These are phyloP conservation scores for Lumbricus terrestris DNA, from an alignment of 2,888 invertebrate species.

Conservation along the genomic window DNA sequence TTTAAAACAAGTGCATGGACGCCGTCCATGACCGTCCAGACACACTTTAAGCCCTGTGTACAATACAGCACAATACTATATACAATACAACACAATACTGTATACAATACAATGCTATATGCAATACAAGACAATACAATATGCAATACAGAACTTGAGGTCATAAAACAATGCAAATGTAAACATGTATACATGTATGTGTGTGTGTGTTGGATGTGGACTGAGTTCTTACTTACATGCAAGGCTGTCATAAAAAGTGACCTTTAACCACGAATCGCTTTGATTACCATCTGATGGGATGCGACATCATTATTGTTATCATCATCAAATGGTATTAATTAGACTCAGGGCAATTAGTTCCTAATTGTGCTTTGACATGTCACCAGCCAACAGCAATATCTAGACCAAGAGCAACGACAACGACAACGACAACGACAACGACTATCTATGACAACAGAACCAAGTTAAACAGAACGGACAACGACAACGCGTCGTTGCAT, in stretches of 20 bases:
- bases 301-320: not conserved
- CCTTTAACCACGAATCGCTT: not conserved
- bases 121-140: not conserved
- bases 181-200: not conserved
- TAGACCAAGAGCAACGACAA: not conserved
- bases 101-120: not conserved
- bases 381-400: not conserved
- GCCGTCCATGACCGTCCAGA: no score
- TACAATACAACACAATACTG: not conserved
- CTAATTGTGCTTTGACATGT: not conserved
- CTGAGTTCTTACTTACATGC: not conserved
- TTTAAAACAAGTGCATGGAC: no score
- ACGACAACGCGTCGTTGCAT: not conserved
- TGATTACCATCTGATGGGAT: not conserved
- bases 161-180: not conserved
- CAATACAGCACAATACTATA: no score
- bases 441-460: not conserved
- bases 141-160: not conserved
- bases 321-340: not conserved
- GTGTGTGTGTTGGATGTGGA: not conserved
- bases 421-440: not conserved
- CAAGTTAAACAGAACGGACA: not conserved
- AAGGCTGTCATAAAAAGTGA: not conserved
- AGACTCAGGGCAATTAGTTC: not conserved
- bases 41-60: no score